phyloP scores from a whole-genome alignment of 2,797 vertebrate genomes.

The Ara ararauna region DNA sequence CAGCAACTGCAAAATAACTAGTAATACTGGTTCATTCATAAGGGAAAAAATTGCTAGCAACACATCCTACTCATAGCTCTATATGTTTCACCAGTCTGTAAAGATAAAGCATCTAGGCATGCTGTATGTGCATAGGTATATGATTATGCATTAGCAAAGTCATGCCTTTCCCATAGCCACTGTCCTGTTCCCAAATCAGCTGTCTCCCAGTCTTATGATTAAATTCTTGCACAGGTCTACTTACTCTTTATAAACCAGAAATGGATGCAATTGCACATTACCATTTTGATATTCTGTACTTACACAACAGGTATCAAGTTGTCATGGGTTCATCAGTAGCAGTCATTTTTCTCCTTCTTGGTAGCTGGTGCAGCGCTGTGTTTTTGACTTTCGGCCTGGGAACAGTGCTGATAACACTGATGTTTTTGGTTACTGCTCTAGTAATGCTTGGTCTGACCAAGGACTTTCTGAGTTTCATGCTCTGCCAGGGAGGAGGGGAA shows the following conservation, averaged over 20 bases:
- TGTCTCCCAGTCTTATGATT: neutral
- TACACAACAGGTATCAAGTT: no score
- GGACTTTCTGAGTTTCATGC: no score
- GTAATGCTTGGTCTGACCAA: no score
- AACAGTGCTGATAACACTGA: no score
- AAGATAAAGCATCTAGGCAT: neutral
- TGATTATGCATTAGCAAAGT: fast-evolving
- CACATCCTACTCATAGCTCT: neutral
- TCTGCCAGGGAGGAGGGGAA: no score
- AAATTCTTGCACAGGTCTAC: neutral
- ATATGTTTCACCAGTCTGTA: neutral
- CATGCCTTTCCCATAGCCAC: neutral
- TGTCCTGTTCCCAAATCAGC: neutral
- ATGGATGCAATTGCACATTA: neutral
- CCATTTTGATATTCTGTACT: neutral
- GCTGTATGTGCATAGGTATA: neutral
- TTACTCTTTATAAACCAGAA: neutral
- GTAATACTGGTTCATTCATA: neutral
- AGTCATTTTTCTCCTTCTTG: no score
- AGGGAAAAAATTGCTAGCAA: neutral
- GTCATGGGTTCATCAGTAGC: no score
- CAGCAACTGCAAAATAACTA: neutral
- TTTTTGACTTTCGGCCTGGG: no score
- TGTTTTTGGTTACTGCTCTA: no score
- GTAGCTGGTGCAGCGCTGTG: no score